Evolutionary conservation across 2,888 invertebrate species (phyloP), one percentile per base, ranked within the genome.

Genomic region (Eueremaeus valkanovi): DNA sequence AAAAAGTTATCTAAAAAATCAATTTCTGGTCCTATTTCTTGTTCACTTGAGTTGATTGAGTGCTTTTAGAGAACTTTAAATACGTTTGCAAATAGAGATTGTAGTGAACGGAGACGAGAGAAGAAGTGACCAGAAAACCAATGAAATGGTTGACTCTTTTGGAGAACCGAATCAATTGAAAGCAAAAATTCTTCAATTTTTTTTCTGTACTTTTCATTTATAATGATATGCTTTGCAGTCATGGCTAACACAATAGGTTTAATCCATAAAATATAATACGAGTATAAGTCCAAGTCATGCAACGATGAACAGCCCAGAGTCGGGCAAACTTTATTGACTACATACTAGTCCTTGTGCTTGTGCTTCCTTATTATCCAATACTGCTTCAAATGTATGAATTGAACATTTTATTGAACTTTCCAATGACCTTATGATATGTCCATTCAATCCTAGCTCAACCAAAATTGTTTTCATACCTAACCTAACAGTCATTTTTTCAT

Each of bases 261-360:
- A 58, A 58, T 29, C 29, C 58, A 29, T 58, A 58, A 58, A 58
- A 58, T 45, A 45, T 45, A 16, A 21, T 58, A 58, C 29, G 29
- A 58, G 29, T 31, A 58, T 58, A 58, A 58, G 29, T 31, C 29
- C 31, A 58, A 58, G 29, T 29, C 58, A 58, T 58, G 58, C 58
- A 29, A 29, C 58, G 29, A 58, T 58, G 58, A 58, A n/a, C n/a
- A n/a, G 29, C 58, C 29, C 29, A 58, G 29, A 13, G 16, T 55
- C 27, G 27, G 55, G 24, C 55, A 58, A 58, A 13, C n/a, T n/a
- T 58, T 58, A 58, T 55, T 55, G 55, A 55, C 21, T 49, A 49
- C 21, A n/a, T n/a, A n/a, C n/a, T n/a, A n/a, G n/a, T n/a, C n/a
- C n/a, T n/a, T n/a, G n/a, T 49, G 18, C 21, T 49, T 49, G n/a